Percentiles rank a stretch among this genome's conserved stretches.
Conservation (phyloP, 1,140 invertebrate species). For the Probaryconus sp. region DNA sequence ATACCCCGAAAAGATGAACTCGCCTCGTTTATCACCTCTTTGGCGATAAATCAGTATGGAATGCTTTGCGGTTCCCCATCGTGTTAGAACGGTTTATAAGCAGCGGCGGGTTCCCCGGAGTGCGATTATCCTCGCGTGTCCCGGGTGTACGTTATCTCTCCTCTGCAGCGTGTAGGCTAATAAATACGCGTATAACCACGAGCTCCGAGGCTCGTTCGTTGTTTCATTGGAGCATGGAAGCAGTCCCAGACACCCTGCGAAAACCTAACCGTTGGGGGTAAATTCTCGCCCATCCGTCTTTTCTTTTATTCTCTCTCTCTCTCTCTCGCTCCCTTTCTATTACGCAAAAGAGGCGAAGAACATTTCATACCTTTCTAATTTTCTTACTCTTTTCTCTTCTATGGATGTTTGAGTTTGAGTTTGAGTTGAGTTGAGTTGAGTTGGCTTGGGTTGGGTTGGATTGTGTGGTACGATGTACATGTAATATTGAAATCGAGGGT, state of each 20-base stretch:
- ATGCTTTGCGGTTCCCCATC: constrained; percentile 76
- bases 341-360: not conserved
- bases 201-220: too few relatives aligned
- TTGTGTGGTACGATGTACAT: too few relatives aligned
- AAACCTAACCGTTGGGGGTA: constrained; percentile 35
- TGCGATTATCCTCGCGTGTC: constrained; percentile 76
- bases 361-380: not conserved
- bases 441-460: too few relatives aligned
- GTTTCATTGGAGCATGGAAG: constrained; percentile 30
- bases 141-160: constrained; percentile 76
- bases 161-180: constrained; percentile 62
- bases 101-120: constrained; percentile 71
- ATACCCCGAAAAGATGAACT: constrained; percentile 67
- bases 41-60: constrained; percentile 76
- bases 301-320: constrained; percentile 36
- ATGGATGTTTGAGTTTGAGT: too few relatives aligned
- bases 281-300: constrained; percentile 38
- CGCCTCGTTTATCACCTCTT: constrained; percentile 72
- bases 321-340: constrained; percentile 17
- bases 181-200: constrained; percentile 69
- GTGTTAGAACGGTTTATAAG: constrained; percentile 76
- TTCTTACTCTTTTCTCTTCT: too few relatives aligned
- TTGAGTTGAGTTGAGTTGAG: too few relatives aligned
- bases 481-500: constrained; percentile 60
- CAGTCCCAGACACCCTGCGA: constrained; percentile 43